These are phyloP conservation scores for Chelonoidis abingdonii DNA, from an alignment of 2,113 vertebrate genomes.

Conservation along the genomic window DNA sequence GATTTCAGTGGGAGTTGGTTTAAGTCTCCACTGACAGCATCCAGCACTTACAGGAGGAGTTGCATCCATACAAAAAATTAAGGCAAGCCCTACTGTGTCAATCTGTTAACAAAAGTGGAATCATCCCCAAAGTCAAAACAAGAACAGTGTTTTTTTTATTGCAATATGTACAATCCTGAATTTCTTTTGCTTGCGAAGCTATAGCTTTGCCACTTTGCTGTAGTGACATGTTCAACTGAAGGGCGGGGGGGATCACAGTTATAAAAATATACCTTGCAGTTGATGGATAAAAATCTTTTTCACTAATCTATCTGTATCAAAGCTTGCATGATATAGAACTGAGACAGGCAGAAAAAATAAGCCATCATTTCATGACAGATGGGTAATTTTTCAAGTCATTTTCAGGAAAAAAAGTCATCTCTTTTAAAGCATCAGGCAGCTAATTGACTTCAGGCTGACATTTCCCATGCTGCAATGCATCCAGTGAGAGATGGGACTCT, in stretches of 20 bases:
- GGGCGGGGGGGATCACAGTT: neutral
- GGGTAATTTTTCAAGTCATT: conserved; percentile 44
- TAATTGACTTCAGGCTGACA: neutral
- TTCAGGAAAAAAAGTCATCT: conserved; percentile 6
- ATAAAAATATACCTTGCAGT: neutral
- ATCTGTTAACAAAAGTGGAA: neutral
- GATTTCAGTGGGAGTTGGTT: neutral
- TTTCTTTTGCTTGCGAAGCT: neutral
- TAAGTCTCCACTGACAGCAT: neutral
- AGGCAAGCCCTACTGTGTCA: neutral
- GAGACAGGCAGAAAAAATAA: conserved; percentile 51
- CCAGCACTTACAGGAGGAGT: neutral
- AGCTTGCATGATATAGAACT: neutral
- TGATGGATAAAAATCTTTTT: conserved; percentile 46
- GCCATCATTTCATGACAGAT: conserved; percentile 47
- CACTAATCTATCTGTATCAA: conserved; percentile 38
- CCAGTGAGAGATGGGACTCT: neutral
- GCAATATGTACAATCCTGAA: neutral
- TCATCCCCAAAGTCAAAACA: neutral
- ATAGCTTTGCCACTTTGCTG: neutral
- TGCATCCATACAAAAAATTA: neutral
- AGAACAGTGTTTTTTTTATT: neutral
- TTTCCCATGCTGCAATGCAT: neutral
- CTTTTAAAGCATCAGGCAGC: neutral
- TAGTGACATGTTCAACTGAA: neutral